Evolutionary conservation across 2,113 vertebrate genomes (phyloP).

Genomic region (Astur gentilis): DNA sequence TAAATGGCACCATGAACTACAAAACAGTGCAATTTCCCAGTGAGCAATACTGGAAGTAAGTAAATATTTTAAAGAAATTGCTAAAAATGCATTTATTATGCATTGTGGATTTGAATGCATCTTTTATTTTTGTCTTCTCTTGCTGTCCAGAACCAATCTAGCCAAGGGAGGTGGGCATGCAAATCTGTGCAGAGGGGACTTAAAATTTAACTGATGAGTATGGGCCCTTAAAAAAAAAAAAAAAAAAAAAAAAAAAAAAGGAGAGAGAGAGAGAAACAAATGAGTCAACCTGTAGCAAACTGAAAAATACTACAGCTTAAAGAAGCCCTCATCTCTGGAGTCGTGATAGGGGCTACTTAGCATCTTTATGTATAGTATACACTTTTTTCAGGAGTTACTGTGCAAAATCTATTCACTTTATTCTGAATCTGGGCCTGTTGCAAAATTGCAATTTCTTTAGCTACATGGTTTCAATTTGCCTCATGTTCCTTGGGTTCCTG

Average conservation of each 20-base stretch:
- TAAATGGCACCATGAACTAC: conserved; percentile 58
- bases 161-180: neutral
- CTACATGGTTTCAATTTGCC: neutral
- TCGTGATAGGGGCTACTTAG: neutral
- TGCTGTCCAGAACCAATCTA: neutral
- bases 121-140: neutral
- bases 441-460: neutral
- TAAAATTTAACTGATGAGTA: neutral
- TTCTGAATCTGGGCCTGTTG: neutral
- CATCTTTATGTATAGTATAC: neutral
- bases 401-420: neutral
- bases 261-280: neutral
- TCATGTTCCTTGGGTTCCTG: neutral
- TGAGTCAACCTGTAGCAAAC: neutral
- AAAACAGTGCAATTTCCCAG: conserved; percentile 78
- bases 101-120: neutral
- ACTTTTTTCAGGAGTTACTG: neutral
- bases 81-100: neutral
- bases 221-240: neutral
- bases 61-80: neutral
- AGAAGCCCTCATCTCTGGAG: neutral
- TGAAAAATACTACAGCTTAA: neutral
- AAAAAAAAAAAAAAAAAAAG: neutral
- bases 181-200: neutral
- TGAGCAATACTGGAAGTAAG: conserved; percentile 96